Conservation (phyloP, 2,113 vertebrate genomes). For the Eublepharis macularius region DNA sequence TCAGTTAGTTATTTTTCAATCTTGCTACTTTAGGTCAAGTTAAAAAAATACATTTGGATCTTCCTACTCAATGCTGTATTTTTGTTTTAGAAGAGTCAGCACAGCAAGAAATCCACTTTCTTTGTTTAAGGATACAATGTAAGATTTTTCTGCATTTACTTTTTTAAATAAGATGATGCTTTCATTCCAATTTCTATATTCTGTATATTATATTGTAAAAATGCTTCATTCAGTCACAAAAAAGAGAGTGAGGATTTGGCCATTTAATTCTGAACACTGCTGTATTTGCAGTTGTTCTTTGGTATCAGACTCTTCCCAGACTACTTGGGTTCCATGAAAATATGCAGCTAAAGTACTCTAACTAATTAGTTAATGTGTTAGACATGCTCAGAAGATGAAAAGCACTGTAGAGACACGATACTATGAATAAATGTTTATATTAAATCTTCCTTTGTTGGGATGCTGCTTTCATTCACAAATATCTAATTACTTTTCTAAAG, state of each 20-base stretch:
- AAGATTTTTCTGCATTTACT: neutral
- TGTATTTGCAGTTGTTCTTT: neutral
- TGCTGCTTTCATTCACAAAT: conserved; percentile 18
- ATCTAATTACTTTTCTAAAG: conserved; percentile 26
- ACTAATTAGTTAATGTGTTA: conserved; percentile 21
- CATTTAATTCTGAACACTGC: neutral
- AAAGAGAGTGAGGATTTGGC: neutral
- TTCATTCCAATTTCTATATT: neutral
- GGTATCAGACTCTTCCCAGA: conserved; percentile 5
- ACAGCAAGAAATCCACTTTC: neutral
- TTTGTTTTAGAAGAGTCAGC: neutral
- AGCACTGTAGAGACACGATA: neutral
- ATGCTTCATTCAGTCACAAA: too few relatives aligned
- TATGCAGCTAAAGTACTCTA: conserved; percentile 14
- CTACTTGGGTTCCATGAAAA: neutral
- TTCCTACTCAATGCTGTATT: neutral
- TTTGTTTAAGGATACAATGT: neutral
- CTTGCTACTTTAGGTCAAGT: neutral
- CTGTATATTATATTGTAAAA: neutral
- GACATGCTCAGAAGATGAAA: conserved; percentile 32
- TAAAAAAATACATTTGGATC: neutral
- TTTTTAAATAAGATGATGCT: neutral
- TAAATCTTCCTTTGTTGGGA: conserved; percentile 7
- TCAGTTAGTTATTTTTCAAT: neutral
- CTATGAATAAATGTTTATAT: conserved; percentile 15